Evolutionary conservation across 1,140 invertebrate species (phyloP).

Genomic region (Pinna nobilis): DNA sequence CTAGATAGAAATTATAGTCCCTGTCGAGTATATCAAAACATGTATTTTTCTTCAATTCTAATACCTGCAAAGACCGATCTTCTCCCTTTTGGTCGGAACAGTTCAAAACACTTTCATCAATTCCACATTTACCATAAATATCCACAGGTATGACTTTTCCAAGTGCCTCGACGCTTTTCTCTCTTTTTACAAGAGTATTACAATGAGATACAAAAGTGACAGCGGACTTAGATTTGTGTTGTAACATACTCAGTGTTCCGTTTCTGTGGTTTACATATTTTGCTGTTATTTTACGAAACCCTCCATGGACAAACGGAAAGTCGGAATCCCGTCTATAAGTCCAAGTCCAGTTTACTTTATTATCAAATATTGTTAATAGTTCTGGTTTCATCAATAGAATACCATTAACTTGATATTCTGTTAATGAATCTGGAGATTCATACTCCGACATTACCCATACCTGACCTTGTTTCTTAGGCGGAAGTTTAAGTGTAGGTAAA

Average conservation of each 20-base stretch:
- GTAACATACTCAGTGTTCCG: constrained; percentile 40
- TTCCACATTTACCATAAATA: constrained; percentile 94
- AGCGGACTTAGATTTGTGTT: constrained; percentile 79
- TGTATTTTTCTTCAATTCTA: constrained; percentile 85
- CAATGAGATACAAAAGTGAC: constrained; percentile 99
- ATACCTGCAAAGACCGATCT: constrained; percentile 84
- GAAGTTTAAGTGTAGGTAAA: not conserved
- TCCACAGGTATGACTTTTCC: constrained; percentile 84
- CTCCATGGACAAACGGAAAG: constrained; percentile 39
- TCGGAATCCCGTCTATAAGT: constrained; percentile 81
- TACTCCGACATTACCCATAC: constrained; percentile 29
- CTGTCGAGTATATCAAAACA: constrained; percentile 29
- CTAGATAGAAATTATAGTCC: constrained; percentile 66
- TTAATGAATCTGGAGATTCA: constrained; percentile 23
- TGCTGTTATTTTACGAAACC: constrained; percentile 1
- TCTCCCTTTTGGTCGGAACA: constrained; percentile 74
- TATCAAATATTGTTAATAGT: constrained; percentile 1
- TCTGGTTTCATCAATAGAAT: not conserved
- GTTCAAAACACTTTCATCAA: constrained; percentile 67
- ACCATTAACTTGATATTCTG: not conserved
- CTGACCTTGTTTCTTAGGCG: constrained; percentile 11
- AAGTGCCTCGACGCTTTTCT: constrained; percentile 37
- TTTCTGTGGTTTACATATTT: constrained; percentile 50
- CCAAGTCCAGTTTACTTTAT: constrained; percentile 84
- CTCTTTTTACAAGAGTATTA: constrained; percentile 82